These are phyloP conservation scores for Elanoides forficatus DNA, from an alignment of 2,113 vertebrate genomes.

Conservation along the genomic window DNA sequence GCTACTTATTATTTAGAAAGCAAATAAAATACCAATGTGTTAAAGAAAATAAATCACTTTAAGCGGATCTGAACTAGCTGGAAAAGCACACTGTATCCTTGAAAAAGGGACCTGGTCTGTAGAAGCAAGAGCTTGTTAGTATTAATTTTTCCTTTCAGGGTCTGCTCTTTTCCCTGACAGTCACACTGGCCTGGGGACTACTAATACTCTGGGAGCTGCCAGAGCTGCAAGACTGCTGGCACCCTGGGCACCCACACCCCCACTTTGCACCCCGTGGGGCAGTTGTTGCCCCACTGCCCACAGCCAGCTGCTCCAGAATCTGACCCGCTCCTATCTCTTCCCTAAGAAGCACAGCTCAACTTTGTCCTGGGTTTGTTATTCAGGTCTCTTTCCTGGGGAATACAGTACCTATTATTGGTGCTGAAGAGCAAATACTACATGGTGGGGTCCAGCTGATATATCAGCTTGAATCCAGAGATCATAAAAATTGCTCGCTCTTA, in stretches of 20 bases:
- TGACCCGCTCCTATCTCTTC: background rate
- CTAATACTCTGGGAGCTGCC: background rate
- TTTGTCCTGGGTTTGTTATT: background rate
- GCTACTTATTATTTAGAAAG: background rate
- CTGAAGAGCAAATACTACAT: background rate
- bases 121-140: background rate
- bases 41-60: background rate
- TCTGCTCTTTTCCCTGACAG: background rate
- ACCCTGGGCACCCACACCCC: accelerated
- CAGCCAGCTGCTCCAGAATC: background rate
- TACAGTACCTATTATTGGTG: too few species aligned
- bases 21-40: background rate
- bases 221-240: background rate
- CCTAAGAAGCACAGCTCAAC: background rate
- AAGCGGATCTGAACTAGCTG: background rate
- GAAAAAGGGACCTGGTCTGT: background rate
- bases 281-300: background rate
- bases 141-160: background rate
- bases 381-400: background rate
- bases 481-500: background rate
- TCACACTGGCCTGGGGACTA: background rate
- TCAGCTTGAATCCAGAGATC: background rate
- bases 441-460: background rate
- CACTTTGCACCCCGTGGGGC: accelerated
- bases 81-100: background rate